These are phyloP conservation scores for Tridacna crocea DNA, from an alignment of 2,888 invertebrate species.

Conservation along the genomic window DNA sequence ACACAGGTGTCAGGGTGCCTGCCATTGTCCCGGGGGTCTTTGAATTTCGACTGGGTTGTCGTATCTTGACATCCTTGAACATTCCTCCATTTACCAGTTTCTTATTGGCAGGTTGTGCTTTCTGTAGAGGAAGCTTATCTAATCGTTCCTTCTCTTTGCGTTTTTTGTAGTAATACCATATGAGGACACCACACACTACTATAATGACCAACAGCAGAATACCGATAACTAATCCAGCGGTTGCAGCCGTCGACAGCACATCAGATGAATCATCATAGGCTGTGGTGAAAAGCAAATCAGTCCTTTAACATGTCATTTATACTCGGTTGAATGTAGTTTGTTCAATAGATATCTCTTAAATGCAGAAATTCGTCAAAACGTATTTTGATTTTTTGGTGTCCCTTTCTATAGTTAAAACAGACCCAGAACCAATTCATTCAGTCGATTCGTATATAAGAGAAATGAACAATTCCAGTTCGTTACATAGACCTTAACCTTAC, in stretches of 20 bases:
- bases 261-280: constrained; percentile 42
- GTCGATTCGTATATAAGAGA: too few species aligned
- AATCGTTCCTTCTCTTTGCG: constrained; percentile 41
- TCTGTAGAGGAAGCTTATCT: constrained; percentile 49
- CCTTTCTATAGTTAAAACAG: too few species aligned
- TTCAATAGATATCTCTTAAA: too few species aligned
- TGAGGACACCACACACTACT: constrained; percentile 39
- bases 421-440: too few species aligned
- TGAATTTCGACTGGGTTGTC: constrained; percentile 25
- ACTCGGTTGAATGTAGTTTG: too few species aligned
- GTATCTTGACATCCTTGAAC: constrained; percentile 34
- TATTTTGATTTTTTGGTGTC: too few species aligned
- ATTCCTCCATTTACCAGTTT: constrained; percentile 52
- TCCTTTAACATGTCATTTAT: too few species aligned
- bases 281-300: constrained; percentile 16
- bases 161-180: constrained; percentile 61
- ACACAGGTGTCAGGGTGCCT: constrained; percentile 23
- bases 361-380: too few species aligned
- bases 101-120: constrained; percentile 57
- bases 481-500: too few species aligned
- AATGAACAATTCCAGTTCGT: too few species aligned
- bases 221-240: constrained; percentile 47
- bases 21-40: constrained; percentile 31
- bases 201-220: constrained; percentile 43
- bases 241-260: constrained; percentile 57